phyloP scores from a whole-genome alignment of 2,113 vertebrate species.

The Lamprotornis superbus region DNA sequence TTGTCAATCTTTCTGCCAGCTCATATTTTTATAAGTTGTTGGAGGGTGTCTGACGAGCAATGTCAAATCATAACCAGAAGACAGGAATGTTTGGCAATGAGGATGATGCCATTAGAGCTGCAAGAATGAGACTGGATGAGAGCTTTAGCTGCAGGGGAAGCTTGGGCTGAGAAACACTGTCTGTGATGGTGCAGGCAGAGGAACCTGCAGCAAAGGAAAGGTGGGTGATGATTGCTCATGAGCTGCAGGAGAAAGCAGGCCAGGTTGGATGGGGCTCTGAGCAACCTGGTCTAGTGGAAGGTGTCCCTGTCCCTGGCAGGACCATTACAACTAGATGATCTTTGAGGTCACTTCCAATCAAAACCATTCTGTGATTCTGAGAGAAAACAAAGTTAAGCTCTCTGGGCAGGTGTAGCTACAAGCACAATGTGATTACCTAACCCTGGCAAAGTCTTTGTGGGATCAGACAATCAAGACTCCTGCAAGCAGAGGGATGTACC shows the following conservation, averaged over 20 bases:
- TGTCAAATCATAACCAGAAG: neutral
- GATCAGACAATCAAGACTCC: neutral
- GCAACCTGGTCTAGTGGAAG: neutral
- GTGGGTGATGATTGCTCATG: neutral
- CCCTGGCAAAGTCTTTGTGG: neutral
- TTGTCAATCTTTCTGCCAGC: neutral
- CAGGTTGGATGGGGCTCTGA: neutral
- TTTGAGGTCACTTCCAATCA: neutral
- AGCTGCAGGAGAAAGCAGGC: neutral
- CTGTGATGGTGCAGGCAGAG: neutral
- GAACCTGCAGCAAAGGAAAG: neutral
- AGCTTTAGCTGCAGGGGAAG: neutral
- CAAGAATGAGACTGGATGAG: neutral
- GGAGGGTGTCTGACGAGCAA: neutral
- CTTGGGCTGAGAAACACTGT: neutral
- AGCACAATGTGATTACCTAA: fast-evolving
- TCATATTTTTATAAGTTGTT: neutral
- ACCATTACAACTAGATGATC: neutral
- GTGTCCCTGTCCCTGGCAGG: neutral
- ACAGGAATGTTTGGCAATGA: neutral
- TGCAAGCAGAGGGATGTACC: neutral
- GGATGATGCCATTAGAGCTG: neutral
- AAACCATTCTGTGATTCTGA: neutral
- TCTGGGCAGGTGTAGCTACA: neutral
- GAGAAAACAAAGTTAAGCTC: neutral